Percentiles rank a stretch among this genome's conserved stretches.
These are phyloP conservation scores for Macropus fuliginosus DNA, from an alignment of 2,797 vertebrate species.

Conservation along the genomic window DNA sequence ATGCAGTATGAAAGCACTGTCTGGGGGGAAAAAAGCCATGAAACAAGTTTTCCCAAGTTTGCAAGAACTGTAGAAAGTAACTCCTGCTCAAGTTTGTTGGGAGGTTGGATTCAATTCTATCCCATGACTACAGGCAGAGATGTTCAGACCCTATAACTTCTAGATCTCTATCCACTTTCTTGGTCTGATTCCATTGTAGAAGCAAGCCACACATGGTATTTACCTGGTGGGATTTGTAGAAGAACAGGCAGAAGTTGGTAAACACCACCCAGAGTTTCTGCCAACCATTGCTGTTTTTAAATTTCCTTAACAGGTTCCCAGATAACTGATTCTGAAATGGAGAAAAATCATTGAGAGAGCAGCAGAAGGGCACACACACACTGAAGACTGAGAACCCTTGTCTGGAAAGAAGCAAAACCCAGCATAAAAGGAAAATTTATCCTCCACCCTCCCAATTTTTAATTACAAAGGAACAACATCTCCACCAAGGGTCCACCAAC, in stretches of 20 bases:
- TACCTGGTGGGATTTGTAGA: conserved; percentile 98
- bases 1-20: background rate
- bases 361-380: background rate
- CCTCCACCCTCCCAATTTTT: background rate
- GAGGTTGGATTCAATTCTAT: background rate
- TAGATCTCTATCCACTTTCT: background rate
- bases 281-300: conserved; percentile 99
- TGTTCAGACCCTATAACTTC: background rate
- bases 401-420: background rate
- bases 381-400: background rate
- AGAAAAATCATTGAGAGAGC: conserved; percentile 56
- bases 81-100: background rate
- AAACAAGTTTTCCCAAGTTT: background rate
- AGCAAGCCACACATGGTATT: background rate
- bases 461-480: background rate
- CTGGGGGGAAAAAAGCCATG: background rate
- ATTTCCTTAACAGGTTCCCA: conserved; percentile 96
- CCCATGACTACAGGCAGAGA: no score
- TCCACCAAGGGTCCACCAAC: background rate
- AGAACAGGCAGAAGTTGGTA: conserved; percentile 99
- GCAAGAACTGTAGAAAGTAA: background rate
- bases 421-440: background rate
- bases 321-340: conserved; percentile 95
- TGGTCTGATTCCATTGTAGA: background rate
- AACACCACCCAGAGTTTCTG: conserved; percentile 99